Evolutionary conservation across 2,888 invertebrate genomes (phyloP).

Genomic region (Poecilobothrus nobilitatus): DNA sequence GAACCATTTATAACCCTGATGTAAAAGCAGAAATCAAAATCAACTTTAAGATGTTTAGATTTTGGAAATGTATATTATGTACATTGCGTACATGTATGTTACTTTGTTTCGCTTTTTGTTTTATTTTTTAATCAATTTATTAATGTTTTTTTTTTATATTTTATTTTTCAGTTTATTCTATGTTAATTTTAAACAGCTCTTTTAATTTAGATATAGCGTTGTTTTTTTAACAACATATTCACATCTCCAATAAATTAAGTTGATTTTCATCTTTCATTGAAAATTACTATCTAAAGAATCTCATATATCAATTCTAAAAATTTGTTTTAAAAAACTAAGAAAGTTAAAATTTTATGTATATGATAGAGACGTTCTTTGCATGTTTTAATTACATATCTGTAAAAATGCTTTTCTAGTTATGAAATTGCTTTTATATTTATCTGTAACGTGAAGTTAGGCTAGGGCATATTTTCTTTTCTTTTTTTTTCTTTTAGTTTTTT

Average conservation of each 20-base stretch:
- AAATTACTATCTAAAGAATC: slow-evolving; percentile 1
- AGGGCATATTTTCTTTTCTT: background rate
- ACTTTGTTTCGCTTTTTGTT: background rate
- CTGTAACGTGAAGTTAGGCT: background rate
- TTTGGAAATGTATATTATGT: background rate
- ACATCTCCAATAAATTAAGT: slow-evolving; percentile 1
- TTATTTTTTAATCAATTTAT: background rate
- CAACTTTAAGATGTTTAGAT: slow-evolving; percentile 4
- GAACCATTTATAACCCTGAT: slow-evolving; percentile 29
- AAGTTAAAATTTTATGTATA: background rate
- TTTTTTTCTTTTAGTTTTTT: background rate
- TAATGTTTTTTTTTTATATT: background rate
- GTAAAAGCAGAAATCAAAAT: slow-evolving; percentile 6
- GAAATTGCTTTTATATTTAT: background rate
- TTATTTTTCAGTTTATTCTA: background rate
- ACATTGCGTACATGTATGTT: slow-evolving; percentile 1
- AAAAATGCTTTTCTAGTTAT: too few relatives aligned
- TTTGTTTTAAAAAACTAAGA: background rate
- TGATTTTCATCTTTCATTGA: background rate
- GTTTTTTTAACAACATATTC: background rate
- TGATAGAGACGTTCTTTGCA: background rate
- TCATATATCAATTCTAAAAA: background rate
- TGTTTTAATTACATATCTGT: too few relatives aligned
- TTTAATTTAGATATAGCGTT: background rate
- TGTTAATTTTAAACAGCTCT: background rate